These are phyloP conservation scores for Chelidonichthys spinosus DNA, from an alignment of 2,797 vertebrate genomes.

Conservation along the genomic window DNA sequence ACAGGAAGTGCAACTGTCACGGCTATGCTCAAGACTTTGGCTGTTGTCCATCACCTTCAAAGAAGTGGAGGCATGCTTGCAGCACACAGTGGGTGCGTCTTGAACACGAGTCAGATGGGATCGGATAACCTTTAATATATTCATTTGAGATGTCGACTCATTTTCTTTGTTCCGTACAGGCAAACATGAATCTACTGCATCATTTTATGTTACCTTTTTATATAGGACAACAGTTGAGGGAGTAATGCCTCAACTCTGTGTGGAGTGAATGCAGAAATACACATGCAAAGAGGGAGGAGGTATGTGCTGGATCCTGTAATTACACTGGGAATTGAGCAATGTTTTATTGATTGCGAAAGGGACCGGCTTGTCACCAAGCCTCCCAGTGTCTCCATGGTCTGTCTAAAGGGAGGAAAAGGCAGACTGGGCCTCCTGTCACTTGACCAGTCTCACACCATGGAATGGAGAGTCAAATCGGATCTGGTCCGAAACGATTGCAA, in stretches of 20 bases:
- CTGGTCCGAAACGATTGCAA: constrained; percentile 23
- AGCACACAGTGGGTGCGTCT: constrained; percentile 10
- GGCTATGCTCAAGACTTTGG: constrained; percentile 70
- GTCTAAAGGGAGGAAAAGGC: constrained; percentile 56
- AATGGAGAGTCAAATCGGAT: constrained; percentile 18
- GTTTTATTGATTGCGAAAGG: constrained; percentile 85
- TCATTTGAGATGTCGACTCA: constrained; percentile 13
- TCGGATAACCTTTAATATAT: neutral
- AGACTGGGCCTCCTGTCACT: constrained; percentile 53
- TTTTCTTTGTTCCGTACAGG: constrained; percentile 37
- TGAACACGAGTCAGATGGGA: constrained; percentile 9
- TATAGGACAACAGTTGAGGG: constrained; percentile 66
- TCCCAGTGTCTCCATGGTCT: constrained; percentile 61
- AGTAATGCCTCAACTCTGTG: constrained; percentile 61
- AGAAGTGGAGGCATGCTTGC: constrained; percentile 20
- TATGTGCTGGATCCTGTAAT: constrained; percentile 74
- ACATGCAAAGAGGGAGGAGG: constrained; percentile 46
- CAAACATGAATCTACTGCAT: constrained; percentile 43
- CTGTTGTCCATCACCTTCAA: constrained; percentile 68
- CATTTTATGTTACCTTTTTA: constrained; percentile 47
- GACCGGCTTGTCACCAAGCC: constrained; percentile 75
- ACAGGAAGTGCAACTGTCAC: constrained; percentile 82
- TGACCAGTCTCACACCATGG: constrained; percentile 53
- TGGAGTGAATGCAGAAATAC: constrained; percentile 40
- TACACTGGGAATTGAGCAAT: constrained; percentile 78